phyloP scores from a whole-genome alignment of 2,888 invertebrate species.

The Rhingia rostrata region DNA sequence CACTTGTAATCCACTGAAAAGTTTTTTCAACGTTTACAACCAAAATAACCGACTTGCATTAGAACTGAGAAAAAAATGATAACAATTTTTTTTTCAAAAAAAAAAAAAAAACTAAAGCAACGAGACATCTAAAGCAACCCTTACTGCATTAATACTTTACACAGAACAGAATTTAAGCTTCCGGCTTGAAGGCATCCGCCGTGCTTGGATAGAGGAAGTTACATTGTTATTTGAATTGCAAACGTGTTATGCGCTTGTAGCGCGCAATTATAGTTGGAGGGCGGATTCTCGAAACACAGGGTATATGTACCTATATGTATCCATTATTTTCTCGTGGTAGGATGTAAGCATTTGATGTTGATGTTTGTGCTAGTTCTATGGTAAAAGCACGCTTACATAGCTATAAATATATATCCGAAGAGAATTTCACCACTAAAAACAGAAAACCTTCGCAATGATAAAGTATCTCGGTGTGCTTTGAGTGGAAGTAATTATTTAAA shows the following conservation, averaged over 20 bases:
- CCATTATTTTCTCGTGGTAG: constrained; percentile 12
- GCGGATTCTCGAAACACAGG: constrained; percentile 41
- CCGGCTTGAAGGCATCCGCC: constrained; percentile 63
- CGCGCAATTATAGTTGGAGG: constrained; percentile 67
- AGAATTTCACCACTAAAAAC: constrained; percentile 16
- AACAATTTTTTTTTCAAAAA: constrained; percentile 1
- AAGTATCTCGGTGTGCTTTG: constrained; percentile 32
- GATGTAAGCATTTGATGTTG: constrained; percentile 53
- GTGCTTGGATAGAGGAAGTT: constrained; percentile 60
- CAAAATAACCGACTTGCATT: constrained; percentile 26
- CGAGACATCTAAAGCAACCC: constrained; percentile 25
- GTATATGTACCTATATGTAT: constrained; percentile 7
- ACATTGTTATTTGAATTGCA: constrained; percentile 71
- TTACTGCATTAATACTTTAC: constrained; percentile 67
- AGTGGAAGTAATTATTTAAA: constrained; percentile 46
- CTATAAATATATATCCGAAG: constrained; percentile 36
- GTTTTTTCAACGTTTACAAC: constrained; percentile 9
- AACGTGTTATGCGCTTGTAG: constrained; percentile 73
- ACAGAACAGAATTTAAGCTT: constrained; percentile 64
- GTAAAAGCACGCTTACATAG: constrained; percentile 47
- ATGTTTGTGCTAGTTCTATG: constrained; percentile 42
- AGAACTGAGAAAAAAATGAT: constrained; percentile 33
- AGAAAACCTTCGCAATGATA: constrained; percentile 17
- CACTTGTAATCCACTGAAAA: constrained; percentile 62
- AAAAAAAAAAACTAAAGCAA: constrained; percentile 17